A percentile compares a stretch with the other conserved stretches of the same genome.
Conservation (phyloP, 2,888 invertebrate species). For the Drosophila paranaensis region DNA sequence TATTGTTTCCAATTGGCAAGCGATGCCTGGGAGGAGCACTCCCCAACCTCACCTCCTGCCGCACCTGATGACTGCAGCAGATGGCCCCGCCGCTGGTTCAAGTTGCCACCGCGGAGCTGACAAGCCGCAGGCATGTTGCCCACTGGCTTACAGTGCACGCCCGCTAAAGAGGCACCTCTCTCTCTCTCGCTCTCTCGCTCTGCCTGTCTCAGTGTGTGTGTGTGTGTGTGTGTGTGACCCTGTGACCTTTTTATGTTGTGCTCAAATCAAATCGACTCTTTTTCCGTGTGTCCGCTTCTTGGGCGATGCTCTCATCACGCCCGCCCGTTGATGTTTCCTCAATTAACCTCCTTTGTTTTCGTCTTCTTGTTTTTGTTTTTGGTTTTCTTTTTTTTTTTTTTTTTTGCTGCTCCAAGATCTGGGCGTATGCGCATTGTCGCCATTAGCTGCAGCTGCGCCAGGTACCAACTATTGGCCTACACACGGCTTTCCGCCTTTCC, state of each 20-base stretch:
- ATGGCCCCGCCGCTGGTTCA: constrained; percentile 72
- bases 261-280: constrained; percentile 76
- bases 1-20: constrained; percentile 79
- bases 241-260: constrained; percentile 72
- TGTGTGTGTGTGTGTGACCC: constrained; percentile 52
- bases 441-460: constrained; percentile 49
- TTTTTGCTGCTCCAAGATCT: constrained; percentile 13
- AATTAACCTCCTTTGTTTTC: constrained; percentile 69
- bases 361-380: constrained; percentile 4
- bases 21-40: constrained; percentile 67
- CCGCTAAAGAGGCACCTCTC: constrained; percentile 51
- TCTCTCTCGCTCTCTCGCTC: constrained; percentile 1
- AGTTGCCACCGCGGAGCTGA: constrained; percentile 76
- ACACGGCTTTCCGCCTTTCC: constrained; percentile 27
- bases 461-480: constrained; percentile 21
- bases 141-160: constrained; percentile 51
- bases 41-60: constrained; percentile 1
- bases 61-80: constrained; percentile 66
- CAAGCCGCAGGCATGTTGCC: constrained; percentile 63
- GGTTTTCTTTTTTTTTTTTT: background rate
- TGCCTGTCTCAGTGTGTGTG: constrained; percentile 11
- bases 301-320: constrained; percentile 81
- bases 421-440: constrained; percentile 80
- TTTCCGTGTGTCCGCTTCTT: constrained; percentile 65
- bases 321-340: constrained; percentile 76